Base-by-base conservation (phyloP, 2,797 vertebrate species). In the Melanotaenia boesemani region DNA sequence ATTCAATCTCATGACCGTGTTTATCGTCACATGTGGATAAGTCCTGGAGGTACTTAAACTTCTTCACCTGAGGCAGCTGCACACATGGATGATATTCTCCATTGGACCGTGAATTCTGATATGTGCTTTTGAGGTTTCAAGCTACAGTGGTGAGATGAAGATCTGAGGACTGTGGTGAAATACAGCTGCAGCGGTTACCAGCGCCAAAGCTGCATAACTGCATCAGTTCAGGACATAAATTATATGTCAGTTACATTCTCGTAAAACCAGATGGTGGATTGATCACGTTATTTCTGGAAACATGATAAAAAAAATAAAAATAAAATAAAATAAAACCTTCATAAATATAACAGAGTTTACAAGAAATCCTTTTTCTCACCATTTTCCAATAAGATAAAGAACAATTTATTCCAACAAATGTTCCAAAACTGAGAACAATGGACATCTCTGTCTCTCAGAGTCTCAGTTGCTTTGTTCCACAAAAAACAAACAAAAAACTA, bases 11-110 rank as follows among this genome's bases (percentile, higher is more conserved):
- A 48, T 6, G 22, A n/a, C 50, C 58, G 41, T 70, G 70, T 80
- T 80, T 72, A 71, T 80, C 34, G 41, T 66, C 28, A 30, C 34
- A 60, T 46, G 46, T 76, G 74, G 64, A 73, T 63, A 67, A 70
- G 34, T 60, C 68, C 61, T 46, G 58, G 52, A 78, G 41, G 74
- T 65, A 60, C 62, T 32, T 60, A 41, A 67, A 61, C 60, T 69
- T 63, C 71, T 70, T 63, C 58, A 69, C 70, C 36, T 9, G 22
- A 62, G 63, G 57, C 67, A 70, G 69, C 58, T 58, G 67, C 72
- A 67, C 41, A 63, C 65, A 41, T 8, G 48, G 70, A 77, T 70
- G 81, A 81, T 84, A 76, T 37, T 55, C 69, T 76, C 65, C 65
- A 70, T 30, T 55, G 67, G 67, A 78, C 68, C 62, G 20, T 76